Evolutionary conservation across 2,113 vertebrate genomes (phyloP).

Genomic region (Rhegmatorhina hoffmannsi): DNA sequence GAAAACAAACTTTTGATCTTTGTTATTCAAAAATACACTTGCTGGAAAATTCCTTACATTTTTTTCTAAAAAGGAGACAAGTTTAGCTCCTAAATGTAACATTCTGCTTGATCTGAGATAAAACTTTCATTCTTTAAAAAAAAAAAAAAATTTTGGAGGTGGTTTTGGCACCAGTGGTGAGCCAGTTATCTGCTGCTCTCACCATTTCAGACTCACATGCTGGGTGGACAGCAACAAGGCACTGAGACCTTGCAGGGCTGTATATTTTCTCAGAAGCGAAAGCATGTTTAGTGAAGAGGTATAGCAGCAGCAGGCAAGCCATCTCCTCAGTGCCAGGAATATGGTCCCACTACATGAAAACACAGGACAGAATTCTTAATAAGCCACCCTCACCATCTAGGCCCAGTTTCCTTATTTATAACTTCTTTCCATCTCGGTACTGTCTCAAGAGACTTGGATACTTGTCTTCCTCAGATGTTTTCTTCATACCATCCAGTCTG

Average conservation of each 20-base stretch:
- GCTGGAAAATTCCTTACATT: not conserved
- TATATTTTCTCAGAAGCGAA: not conserved
- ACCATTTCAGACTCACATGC: accelerated
- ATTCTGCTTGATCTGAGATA: not conserved
- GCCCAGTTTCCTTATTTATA: slow-evolving; percentile 37
- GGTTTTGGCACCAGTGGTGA: not conserved
- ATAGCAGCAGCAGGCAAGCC: not conserved
- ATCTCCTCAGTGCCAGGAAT: not conserved
- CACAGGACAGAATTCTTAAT: slow-evolving; percentile 24
- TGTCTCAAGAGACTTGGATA: not conserved
- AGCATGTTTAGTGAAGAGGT: not conserved
- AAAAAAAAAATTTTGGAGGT: not conserved
- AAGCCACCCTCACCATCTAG: not conserved
- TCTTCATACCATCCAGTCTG: not conserved
- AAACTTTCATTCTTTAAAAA: not conserved
- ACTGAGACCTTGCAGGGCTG: not conserved
- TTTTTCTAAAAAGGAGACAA: not conserved
- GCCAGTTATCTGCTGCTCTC: not conserved
- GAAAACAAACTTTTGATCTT: not conserved
- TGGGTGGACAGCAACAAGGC: not conserved
- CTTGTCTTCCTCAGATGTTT: not conserved
- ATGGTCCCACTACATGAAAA: not conserved
- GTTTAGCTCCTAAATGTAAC: not conserved
- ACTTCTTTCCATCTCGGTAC: not conserved
- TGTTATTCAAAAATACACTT: not conserved